Evolutionary conservation across 2,797 vertebrate genomes (phyloP), one percentile per base, ranked within the genome.

Genomic region (Amblyopsis hoosieri): DNA sequence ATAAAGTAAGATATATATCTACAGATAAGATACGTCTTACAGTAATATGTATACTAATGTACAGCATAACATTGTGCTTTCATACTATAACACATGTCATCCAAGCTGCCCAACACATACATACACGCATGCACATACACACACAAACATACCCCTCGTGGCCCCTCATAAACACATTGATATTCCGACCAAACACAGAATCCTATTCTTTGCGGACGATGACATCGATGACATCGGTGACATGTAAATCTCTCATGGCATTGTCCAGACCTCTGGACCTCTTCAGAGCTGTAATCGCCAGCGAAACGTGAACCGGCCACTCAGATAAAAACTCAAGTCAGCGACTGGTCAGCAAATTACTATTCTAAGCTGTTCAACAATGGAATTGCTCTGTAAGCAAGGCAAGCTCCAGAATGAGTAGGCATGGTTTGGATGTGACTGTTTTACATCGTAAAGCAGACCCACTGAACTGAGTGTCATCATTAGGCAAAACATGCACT

Each of bases 341-440:
- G 95, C 94, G 95, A 85, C 93, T 94, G 90, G 92, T 93, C 94
- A 95, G 93, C 90, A 87, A 91, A 93, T 94, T 93, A 91, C 92
- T 85, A 87, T 78, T 84, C 89, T 92, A 93, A 92, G 82, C 80
- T 65, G 65, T 74, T 87, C 79, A 89, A 88, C 76, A 70, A 64
- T 45, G 69, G 87, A 91, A 90, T 69, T 90, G 90, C 92, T 58
- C 63, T 8, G 89, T 93, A 90, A 92, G 91, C 91, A 89, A 45
- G 75, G 80, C 29, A 5, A 53, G 69, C 51, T 58, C 67, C 55
- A 77, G 62, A 65, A 69, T 79, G 80, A 77, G 74, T 83, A 66
- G 60, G 62, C 53, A 58, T 8, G 2, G 63, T 66, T 33, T 67
- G 60, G 69, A 59, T 70, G 72, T 8, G 50, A 54, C 54, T 61